These are phyloP conservation scores for Coilia nasus DNA, from an alignment of 2,797 vertebrate species.

Conservation along the genomic window DNA sequence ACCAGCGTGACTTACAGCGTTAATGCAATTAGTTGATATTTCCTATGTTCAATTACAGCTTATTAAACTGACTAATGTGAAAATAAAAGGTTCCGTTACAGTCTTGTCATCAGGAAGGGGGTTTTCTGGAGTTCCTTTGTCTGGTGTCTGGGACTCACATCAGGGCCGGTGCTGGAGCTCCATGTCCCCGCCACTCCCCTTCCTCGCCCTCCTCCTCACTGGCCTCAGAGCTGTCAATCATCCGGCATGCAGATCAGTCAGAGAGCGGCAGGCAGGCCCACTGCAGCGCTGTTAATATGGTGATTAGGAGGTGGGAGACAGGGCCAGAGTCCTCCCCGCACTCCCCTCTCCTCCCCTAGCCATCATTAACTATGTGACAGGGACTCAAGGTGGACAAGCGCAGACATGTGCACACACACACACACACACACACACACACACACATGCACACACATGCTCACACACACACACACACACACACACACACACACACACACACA, in stretches of 20 bases:
- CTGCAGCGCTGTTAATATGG: slow-evolving; percentile 14
- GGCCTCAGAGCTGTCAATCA: slow-evolving; percentile 20
- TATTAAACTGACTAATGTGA: slow-evolving; percentile 26
- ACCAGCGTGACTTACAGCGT: slow-evolving; percentile 9
- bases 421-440: background rate
- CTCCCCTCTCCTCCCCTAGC: background rate
- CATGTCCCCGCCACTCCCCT: too few relatives aligned
- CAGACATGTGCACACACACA: background rate
- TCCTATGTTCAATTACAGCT: slow-evolving; percentile 19
- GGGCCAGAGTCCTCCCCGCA: background rate
- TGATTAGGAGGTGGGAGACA: slow-evolving; percentile 20
- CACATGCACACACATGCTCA: background rate
- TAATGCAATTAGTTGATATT: slow-evolving; percentile 18
- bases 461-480: background rate
- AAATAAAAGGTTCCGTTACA: slow-evolving; percentile 3
- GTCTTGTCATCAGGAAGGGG: background rate
- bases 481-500: background rate
- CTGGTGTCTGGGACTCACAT: background rate
- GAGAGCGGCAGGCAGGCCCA: background rate
- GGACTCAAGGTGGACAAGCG: slow-evolving; percentile 1
- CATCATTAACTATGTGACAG: slow-evolving; percentile 22
- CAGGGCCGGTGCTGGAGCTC: background rate
- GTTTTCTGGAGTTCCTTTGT: background rate
- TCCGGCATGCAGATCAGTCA: background rate
- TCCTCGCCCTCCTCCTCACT: background rate